Conservation (phyloP, 2,113 vertebrate genomes). For the Tinamus guttatus region DNA sequence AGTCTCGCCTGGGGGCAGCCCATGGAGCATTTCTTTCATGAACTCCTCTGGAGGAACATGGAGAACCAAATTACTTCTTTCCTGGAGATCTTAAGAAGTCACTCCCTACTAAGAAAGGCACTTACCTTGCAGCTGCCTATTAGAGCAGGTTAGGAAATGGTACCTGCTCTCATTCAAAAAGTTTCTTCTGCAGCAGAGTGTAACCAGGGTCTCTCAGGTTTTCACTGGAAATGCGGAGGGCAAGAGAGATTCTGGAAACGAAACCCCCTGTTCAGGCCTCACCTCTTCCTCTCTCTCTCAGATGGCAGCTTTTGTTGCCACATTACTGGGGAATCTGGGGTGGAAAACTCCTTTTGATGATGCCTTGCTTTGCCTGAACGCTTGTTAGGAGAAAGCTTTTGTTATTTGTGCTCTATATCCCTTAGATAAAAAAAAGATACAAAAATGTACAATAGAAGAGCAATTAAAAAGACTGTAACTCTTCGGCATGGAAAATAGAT, state of each 20-base stretch:
- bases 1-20: not conserved
- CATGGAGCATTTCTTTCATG: not conserved
- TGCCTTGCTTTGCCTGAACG: not conserved
- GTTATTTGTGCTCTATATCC: not conserved
- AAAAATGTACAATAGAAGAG: not conserved
- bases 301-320: not conserved
- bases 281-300: not conserved
- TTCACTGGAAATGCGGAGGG: not conserved
- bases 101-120: not conserved
- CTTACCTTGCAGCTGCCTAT: not conserved
- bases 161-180: accelerated
- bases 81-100: not conserved
- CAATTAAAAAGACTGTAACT: not conserved
- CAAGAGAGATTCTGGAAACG: not conserved
- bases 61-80: not conserved
- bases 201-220: not conserved
- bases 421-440: not conserved
- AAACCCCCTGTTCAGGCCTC: not conserved
- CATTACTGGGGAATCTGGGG: not conserved
- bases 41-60: not conserved
- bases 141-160: not conserved
- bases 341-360: not conserved
- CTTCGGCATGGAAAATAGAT: not conserved
- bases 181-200: not conserved
- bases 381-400: not conserved